phyloP scores from a whole-genome alignment of 2,797 vertebrate species.

The Pipistrellus pygmaeus region DNA sequence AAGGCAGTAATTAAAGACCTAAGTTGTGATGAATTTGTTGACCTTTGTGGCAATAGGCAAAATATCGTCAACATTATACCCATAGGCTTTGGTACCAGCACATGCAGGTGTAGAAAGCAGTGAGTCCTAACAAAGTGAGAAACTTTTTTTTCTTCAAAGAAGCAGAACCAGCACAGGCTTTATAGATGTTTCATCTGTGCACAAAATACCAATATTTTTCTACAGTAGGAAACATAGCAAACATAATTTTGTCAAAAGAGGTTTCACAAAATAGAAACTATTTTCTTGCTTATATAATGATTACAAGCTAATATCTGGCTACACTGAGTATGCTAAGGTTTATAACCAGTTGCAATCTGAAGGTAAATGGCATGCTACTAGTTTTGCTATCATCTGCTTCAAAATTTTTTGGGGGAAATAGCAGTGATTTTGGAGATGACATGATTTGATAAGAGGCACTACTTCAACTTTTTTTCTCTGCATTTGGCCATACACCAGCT shows the following conservation, averaged over 20 bases:
- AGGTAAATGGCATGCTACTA: neutral
- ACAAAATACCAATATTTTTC: constrained; percentile 6
- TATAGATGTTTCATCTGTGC: neutral
- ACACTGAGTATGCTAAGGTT: neutral
- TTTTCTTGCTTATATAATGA: neutral
- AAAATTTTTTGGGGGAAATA: neutral
- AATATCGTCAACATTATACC: neutral
- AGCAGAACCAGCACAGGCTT: neutral
- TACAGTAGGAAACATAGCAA: neutral
- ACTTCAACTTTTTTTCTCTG: constrained; percentile 25
- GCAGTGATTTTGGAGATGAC: neutral
- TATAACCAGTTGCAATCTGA: neutral
- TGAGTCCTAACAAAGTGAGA: neutral
- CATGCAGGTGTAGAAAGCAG: neutral
- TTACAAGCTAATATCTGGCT: neutral
- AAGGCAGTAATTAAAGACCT: neutral
- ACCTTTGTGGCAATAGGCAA: neutral
- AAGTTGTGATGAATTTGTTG: neutral
- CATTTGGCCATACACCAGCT: neutral
- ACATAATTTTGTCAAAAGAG: neutral
- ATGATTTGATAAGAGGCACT: neutral
- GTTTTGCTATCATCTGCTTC: neutral
- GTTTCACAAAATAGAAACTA: neutral
- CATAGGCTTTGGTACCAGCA: neutral
- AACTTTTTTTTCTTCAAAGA: neutral